Evolutionary conservation across 2,888 invertebrate species (phyloP).

Genomic region (Sinotaia quadrata): DNA sequence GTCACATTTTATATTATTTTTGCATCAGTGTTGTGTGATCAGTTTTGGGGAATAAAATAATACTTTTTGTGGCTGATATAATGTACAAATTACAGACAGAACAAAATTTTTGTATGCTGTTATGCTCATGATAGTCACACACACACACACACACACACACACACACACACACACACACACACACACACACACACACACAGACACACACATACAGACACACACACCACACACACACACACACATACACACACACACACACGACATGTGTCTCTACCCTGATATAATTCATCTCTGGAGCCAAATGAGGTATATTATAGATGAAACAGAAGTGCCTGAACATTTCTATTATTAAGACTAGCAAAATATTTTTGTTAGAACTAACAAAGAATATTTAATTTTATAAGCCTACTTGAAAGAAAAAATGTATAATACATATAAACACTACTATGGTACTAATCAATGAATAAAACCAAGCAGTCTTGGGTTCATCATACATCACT

Average conservation of each 20-base stretch:
- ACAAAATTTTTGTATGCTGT: background rate
- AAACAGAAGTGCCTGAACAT: background rate
- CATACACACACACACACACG: conserved; percentile 4
- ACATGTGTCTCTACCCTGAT: background rate
- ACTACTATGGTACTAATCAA: no score
- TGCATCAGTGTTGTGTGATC: no score
- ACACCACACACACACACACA: conserved; percentile 16
- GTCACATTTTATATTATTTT: no score
- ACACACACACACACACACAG: conserved; percentile 3
- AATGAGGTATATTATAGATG: background rate
- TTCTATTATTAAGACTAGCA: no score
- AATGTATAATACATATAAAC: no score
- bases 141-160: background rate
- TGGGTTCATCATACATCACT: no score
- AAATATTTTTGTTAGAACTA: no score
- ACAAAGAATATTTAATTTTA: no score
- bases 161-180: conserved; percentile 1
- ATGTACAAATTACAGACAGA: background rate
- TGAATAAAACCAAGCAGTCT: no score
- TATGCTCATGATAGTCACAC: background rate
- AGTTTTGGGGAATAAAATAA: no score
- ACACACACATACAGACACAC: conserved; percentile 4
- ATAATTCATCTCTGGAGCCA: no score
- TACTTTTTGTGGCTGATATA: background rate
- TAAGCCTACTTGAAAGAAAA: no score